Percentiles rank a stretch among this genome's conserved stretches.
Conservation (phyloP, 2,113 vertebrate species). For the Corythaeola cristata region DNA sequence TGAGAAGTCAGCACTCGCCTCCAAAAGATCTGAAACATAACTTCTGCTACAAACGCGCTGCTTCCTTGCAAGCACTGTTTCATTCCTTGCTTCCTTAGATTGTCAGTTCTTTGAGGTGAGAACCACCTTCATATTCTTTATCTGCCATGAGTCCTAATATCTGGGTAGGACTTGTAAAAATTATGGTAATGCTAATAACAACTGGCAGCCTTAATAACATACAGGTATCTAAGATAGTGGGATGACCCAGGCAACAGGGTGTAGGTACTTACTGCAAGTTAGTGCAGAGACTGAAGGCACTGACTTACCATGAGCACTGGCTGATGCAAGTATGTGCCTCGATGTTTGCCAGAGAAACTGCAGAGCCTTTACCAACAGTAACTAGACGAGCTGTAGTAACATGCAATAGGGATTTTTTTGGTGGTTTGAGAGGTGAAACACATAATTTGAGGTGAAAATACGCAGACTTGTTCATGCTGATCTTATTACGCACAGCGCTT, state of each 20-base stretch:
- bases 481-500: not conserved
- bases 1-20: not conserved
- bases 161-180: not conserved
- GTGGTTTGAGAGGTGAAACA: not conserved
- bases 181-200: not conserved
- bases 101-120: not conserved
- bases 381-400: not conserved
- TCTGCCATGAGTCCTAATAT: not conserved
- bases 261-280: not conserved
- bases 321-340: not conserved
- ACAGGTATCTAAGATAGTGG: not conserved
- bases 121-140: not conserved
- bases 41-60: not conserved
- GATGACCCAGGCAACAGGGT: not conserved
- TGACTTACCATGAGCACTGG: not conserved
- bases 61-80: not conserved
- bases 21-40: not conserved
- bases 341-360: not conserved
- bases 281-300: not conserved
- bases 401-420: not conserved
- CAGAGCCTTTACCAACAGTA: not conserved
- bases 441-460: not conserved
- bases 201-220: not conserved
- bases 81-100: not conserved
- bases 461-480: not conserved